Conservation (phyloP, 2,888 invertebrate species). For the Eulithis prunata region DNA sequence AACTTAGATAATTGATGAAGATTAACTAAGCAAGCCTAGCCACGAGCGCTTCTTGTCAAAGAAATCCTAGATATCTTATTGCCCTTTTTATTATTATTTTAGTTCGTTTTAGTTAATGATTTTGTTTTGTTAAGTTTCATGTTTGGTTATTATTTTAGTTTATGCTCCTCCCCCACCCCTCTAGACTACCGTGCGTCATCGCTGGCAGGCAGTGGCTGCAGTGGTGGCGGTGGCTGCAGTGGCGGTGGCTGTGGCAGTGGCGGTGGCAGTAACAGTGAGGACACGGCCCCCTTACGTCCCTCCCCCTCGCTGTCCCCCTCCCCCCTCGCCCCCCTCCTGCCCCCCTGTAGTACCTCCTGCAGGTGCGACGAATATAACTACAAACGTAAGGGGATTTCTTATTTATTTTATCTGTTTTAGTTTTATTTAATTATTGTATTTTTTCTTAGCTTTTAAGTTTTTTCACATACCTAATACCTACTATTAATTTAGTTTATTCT, state of each 20-base stretch:
- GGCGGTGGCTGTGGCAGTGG: too few species aligned
- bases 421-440: slow-evolving; percentile 1
- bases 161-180: neutral
- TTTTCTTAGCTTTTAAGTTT: too few species aligned
- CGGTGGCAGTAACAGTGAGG: slow-evolving; percentile 48
- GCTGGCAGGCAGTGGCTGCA: slow-evolving; percentile 50
- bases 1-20: too few species aligned
- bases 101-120: neutral
- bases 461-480: too few species aligned
- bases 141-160: slow-evolving; percentile 16
- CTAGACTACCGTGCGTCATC: slow-evolving; percentile 53
- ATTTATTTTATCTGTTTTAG: slow-evolving; percentile 21
- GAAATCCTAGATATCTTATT: too few species aligned
- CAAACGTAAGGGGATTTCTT: slow-evolving; percentile 42
- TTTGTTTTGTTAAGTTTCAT: slow-evolving; percentile 24
- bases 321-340: slow-evolving; percentile 31
- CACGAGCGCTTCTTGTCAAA: too few species aligned
- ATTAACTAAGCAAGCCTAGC: too few species aligned
- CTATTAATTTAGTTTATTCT: slow-evolving; percentile 4
- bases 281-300: slow-evolving; percentile 60
- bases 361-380: slow-evolving; percentile 57
- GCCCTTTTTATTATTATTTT: neutral
- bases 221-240: too few species aligned
- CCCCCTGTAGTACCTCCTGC: slow-evolving; percentile 43
- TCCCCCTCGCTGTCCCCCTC: slow-evolving; percentile 42